Percentiles rank a stretch among this genome's conserved stretches.
These are phyloP conservation scores for Trachelus tabidus DNA, from an alignment of 2,888 invertebrate species.

Conservation along the genomic window DNA sequence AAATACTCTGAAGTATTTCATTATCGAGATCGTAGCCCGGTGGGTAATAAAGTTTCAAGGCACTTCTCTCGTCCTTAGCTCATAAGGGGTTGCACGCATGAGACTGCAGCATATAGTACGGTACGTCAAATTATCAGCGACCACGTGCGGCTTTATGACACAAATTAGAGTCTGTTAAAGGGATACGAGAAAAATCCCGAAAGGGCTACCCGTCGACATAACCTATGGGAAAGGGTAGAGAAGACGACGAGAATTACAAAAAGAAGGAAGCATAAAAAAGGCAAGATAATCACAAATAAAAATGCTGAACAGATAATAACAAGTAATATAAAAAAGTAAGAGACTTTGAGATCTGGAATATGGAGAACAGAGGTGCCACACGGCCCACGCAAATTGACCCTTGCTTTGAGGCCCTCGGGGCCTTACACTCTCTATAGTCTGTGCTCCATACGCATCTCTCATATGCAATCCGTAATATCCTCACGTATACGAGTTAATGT, in stretches of 20 bases:
- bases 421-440: conserved; percentile 25
- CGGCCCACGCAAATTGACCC: conserved; percentile 57
- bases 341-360: conserved; percentile 30
- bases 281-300: neutral
- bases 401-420: conserved; percentile 41
- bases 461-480: conserved; percentile 52
- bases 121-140: conserved; percentile 33
- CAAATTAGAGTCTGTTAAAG: conserved; percentile 28
- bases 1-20: conserved; percentile 49
- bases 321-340: neutral
- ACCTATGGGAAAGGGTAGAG: conserved; percentile 12
- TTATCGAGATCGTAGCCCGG: conserved; percentile 48
- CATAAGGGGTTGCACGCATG: conserved; percentile 14
- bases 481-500: conserved; percentile 49
- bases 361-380: conserved; percentile 50
- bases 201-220: neutral
- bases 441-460: conserved; percentile 32
- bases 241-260: neutral
- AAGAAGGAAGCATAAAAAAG: conserved; percentile 4
- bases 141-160: conserved; percentile 29
- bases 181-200: neutral
- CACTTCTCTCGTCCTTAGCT: conserved; percentile 17
- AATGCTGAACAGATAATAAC: neutral
- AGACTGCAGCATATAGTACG: conserved; percentile 10
- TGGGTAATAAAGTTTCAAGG: conserved; percentile 52